These are phyloP conservation scores for Calidris pugnax DNA, from an alignment of 2,113 vertebrate genomes.

Conservation along the genomic window DNA sequence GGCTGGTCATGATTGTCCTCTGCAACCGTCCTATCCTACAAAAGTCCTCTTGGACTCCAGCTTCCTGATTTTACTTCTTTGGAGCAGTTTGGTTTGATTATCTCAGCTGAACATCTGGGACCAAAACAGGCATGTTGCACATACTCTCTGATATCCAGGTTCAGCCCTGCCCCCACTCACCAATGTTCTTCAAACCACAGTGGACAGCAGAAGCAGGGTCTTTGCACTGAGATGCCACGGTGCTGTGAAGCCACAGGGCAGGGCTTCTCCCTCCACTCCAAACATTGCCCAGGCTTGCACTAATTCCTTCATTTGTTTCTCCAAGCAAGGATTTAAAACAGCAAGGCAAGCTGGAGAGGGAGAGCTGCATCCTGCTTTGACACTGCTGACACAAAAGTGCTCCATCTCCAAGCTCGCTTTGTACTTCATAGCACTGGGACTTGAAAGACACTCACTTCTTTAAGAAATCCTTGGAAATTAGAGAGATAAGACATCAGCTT, in stretches of 20 bases:
- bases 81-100: background rate
- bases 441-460: background rate
- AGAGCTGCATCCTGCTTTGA: background rate
- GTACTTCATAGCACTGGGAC: background rate
- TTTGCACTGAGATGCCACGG: background rate
- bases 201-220: background rate
- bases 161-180: no score
- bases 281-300: accelerated
- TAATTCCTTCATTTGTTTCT: background rate
- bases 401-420: background rate
- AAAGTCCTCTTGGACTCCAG: background rate
- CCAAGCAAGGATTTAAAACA: background rate
- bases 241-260: background rate
- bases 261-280: background rate
- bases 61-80: background rate
- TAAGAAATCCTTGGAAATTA: background rate
- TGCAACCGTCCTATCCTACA: background rate
- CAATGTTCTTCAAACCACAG: accelerated
- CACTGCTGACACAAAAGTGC: background rate
- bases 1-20: background rate
- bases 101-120: background rate
- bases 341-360: background rate
- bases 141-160: accelerated
- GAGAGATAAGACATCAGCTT: background rate
- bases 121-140: accelerated